Conservation (phyloP, 2,888 invertebrate species). For the Sphinx pinastri region DNA sequence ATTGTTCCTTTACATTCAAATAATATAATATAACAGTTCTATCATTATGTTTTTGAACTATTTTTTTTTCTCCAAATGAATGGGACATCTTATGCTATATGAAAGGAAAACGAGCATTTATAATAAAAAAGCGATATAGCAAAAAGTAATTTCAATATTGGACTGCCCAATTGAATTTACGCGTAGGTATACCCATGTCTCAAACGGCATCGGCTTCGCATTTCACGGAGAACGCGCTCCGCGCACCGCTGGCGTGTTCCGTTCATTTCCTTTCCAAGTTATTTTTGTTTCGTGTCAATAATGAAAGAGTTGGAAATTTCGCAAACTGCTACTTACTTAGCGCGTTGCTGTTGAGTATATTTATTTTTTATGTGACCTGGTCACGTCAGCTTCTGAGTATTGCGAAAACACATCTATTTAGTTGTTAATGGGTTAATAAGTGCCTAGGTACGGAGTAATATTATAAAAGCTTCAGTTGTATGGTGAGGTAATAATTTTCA, state of each 20-base stretch:
- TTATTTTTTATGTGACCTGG: constrained; percentile 23
- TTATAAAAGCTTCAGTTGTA: too few species aligned
- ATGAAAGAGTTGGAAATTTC: constrained; percentile 31
- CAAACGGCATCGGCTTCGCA: constrained; percentile 18
- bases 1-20: too few species aligned
- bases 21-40: too few species aligned
- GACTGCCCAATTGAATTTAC: constrained; percentile 2
- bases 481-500: too few species aligned
- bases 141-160: constrained; percentile 2
- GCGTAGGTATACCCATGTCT: constrained; percentile 11
- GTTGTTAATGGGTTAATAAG: constrained; percentile 35
- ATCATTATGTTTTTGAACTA: too few species aligned
- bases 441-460: neutral
- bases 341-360: constrained; percentile 29
- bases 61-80: too few species aligned
- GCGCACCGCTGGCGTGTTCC: constrained; percentile 38
- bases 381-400: constrained; percentile 14
- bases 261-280: constrained; percentile 44
- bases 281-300: constrained; percentile 45
- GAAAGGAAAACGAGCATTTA: too few species aligned
- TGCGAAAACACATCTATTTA: constrained; percentile 25
- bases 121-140: neutral
- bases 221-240: constrained; percentile 33
- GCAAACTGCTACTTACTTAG: constrained; percentile 23
- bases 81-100: too few species aligned